Base-by-base conservation (phyloP, 1,140 invertebrate genomes). In the Nixonia krombeini region DNA sequence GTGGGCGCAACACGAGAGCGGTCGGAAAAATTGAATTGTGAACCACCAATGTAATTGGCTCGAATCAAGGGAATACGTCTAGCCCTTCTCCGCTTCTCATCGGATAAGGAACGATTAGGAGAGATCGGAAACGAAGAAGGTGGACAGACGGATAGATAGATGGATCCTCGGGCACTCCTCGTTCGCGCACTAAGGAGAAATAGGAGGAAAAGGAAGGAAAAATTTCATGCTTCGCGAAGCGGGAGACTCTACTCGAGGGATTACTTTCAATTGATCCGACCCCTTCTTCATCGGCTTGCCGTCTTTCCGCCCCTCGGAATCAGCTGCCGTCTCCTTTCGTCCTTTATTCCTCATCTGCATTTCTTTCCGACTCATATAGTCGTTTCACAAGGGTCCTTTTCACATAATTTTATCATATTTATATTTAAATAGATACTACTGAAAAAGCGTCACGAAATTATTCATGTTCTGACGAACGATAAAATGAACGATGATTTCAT, bases 191-290 rank as follows among this genome's bases (percentile, higher is more conserved):
- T 13, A n/a, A 52, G 23, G 17, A 28, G 29, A 12, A 26, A 15
- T 15, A 25, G 50, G 47, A 13, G 55, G 46, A 47, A 38, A 73
- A 75, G 73, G 75, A 74, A 79, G 76, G 79, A 80, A 77, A 76
- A 79, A 81, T 81, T 81, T 81, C 77, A 81, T 70, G 79, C 79
- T 81, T 70, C 65, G 63, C 68, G 59, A 73, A 81, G 78, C 79
- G 49, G 75, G 70, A 79, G 78, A 81, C 77, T 80, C 78, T 75
- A 79, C 79, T 76, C 79, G 69, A 79, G 79, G 78, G 78, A 81
- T 81, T 81, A 80, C 78, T 78, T 80, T 74, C 78, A 79, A 80
- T 79, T 78, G 79, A 81, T 80, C 78, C 78, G 69, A 70, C 69
- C 77, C 75, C 78, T 73, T 73, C 71, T 52, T 63, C 70, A 42